Evolutionary conservation across 2,797 vertebrate species (phyloP).

Genomic region (Taeniopygia guttata): DNA sequence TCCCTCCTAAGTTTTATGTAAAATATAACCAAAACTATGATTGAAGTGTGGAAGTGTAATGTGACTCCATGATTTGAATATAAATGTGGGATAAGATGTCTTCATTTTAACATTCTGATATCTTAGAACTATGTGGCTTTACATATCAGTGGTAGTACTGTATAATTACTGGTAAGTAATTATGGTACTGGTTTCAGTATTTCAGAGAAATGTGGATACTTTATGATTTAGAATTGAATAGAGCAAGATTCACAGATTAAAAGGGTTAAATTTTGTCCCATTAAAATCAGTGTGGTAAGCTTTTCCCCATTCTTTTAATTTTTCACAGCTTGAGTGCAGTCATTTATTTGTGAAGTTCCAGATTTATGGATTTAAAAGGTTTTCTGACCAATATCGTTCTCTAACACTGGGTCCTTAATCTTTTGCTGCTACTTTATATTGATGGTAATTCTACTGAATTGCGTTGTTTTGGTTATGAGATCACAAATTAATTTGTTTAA

Average conservation of each 20-base stretch:
- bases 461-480: not conserved
- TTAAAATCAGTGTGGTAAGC: not conserved
- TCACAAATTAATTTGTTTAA: not conserved
- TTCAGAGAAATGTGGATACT: not conserved
- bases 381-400: not conserved
- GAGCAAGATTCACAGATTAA: not conserved
- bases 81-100: not conserved
- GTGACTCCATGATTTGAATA: not conserved
- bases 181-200: not conserved
- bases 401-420: not conserved
- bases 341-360: not conserved
- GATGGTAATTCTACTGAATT: not conserved
- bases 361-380: not conserved
- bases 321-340: not conserved
- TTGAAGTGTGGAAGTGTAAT: not conserved
- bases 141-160: not conserved
- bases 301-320: not conserved
- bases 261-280: not conserved
- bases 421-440: not conserved
- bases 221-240: not conserved
- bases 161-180: not conserved
- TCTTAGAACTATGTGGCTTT: not conserved
- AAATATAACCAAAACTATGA: not conserved
- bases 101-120: not conserved
- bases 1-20: not conserved